Base-by-base conservation (phyloP, 2,113 vertebrate genomes). In the Coryphaenoides rupestris region DNA sequence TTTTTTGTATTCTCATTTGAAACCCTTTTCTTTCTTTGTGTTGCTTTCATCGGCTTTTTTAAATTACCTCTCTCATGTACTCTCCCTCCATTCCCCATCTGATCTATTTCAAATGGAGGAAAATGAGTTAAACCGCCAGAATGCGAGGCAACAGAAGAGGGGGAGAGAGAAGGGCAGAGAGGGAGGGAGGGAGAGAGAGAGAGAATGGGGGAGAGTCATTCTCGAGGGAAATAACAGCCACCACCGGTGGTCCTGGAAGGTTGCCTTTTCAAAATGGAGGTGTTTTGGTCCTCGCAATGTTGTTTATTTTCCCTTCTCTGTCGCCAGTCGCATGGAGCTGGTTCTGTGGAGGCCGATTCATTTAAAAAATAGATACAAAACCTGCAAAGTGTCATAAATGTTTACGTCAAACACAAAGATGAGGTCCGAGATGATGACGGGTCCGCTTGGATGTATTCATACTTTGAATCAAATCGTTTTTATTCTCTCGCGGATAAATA, bases 141-240 rank as follows among this genome's bases (percentile, higher is more conserved):
- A 76, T 75, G 78, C 72, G 83, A 83, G 70, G 64, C 80, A 83
- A 76, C 74, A 69, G 71, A 66, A 76, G 83, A 76, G 76, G 59
- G 60, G 17, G 52, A 54, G 19, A 54, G 52, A 76, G 83, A 76
- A 75, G 59, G 60, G 17, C n/a, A 54, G 19, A 54, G 52, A 54
- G 52, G 10, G 5, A 21, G 67, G 71, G 78, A 74, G 65, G 70
- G 65, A n/a, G 33, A 40, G 33, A 40, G 33, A 40, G 24, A 26
- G 33, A 40, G 33, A 40, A n/a, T n/a, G n/a, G n/a, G n/a, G n/a
- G 33, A 40, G 33, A 40, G 33, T 40, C 60, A 3, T 16, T 70
- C 84, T 89, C 85, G 33, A 74, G 86, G 84, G 86, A 90, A 89
- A 89, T 88, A 86, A 88, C 71, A 61, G 63, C 55, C 60, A 72